A percentile compares a stretch with the other conserved stretches of the same genome.
These are phyloP conservation scores for Aethina tumida DNA, from an alignment of 1,140 invertebrate species.

Conservation along the genomic window DNA sequence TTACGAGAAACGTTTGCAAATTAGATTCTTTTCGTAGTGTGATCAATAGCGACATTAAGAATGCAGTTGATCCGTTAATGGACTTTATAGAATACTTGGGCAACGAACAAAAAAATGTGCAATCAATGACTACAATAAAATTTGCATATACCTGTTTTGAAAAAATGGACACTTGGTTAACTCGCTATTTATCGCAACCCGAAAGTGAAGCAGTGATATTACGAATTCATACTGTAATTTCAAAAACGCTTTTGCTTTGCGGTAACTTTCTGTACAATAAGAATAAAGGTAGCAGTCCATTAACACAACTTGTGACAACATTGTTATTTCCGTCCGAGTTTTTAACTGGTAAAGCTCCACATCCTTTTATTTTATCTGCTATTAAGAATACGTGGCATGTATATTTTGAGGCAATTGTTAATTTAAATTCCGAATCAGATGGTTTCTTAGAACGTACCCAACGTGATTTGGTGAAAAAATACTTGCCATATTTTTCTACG, in stretches of 20 bases:
- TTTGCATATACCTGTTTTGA: constrained; percentile 25
- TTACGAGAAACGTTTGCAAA: constrained; percentile 22
- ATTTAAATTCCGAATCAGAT: constrained; percentile 22
- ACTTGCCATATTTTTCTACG: constrained; percentile 27
- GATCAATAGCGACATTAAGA: constrained; percentile 16
- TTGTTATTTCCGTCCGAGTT: constrained; percentile 28
- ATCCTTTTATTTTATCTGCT: constrained; percentile 22
- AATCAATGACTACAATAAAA: constrained; percentile 14
- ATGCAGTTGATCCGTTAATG: constrained; percentile 16
- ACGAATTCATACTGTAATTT: constrained; percentile 24
- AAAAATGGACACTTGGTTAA: constrained; percentile 22
- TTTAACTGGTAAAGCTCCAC: constrained; percentile 21
- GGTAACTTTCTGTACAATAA: constrained; percentile 26
- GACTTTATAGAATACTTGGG: constrained; percentile 21
- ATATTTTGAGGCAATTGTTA: constrained; percentile 25
- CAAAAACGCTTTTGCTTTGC: constrained; percentile 23
- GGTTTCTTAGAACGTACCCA: constrained; percentile 28
- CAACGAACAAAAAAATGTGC: constrained; percentile 7
- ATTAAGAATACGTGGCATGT: constrained; percentile 29
- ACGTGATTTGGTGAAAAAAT: constrained; percentile 28
- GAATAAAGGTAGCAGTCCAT: constrained; percentile 21
- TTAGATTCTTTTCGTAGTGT: constrained; percentile 17
- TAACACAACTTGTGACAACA: constrained; percentile 22
- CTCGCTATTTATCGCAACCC: constrained; percentile 17
- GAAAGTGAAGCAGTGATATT: constrained; percentile 21